Conservation (phyloP, 2,797 vertebrate genomes). For the Falco columbarius region DNA sequence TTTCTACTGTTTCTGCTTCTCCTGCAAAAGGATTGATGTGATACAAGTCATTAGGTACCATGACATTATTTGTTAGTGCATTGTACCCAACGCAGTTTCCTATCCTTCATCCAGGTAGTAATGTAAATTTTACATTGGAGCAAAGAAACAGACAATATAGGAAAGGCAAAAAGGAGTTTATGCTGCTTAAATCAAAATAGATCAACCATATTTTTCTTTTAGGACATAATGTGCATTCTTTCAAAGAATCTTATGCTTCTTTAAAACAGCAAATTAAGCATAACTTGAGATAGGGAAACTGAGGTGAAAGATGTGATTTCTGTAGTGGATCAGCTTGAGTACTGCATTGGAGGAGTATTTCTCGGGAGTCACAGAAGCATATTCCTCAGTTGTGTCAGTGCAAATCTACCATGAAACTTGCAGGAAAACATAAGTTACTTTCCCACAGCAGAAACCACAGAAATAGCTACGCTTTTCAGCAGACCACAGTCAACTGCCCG, state of each 20-base stretch:
- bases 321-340: neutral
- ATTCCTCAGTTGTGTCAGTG: neutral
- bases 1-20: neutral
- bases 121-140: neutral
- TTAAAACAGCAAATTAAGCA: neutral
- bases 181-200: neutral
- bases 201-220: neutral
- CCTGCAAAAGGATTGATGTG: neutral
- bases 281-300: neutral
- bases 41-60: neutral
- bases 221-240: neutral
- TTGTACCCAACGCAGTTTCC: neutral
- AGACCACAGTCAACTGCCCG: neutral
- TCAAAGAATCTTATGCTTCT: neutral
- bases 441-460: neutral
- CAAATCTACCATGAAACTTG: neutral
- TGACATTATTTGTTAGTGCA: neutral
- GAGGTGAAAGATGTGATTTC: neutral
- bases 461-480: neutral
- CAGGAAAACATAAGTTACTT: neutral
- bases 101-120: neutral
- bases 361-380: neutral
- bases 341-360: neutral
- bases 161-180: neutral
- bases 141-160: neutral